A percentile compares a stretch with the other conserved stretches of the same genome.
phyloP scores from a whole-genome alignment of 1,140 invertebrate genomes.

The Aporrectodea caliginosa region DNA sequence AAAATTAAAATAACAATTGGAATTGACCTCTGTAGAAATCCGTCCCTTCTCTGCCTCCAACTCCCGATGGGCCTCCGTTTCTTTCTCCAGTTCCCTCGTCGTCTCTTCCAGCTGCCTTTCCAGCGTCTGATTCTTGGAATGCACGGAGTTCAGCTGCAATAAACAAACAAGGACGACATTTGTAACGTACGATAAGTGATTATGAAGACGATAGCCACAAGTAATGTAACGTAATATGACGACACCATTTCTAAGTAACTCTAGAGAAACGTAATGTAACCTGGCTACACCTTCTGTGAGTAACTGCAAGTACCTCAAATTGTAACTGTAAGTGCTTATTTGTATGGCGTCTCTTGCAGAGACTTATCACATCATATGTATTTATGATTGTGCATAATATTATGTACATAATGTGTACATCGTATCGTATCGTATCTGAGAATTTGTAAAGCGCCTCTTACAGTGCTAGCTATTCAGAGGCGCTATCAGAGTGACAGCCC shows the following conservation, averaged over 20 bases:
- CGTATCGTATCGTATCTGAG: too few species aligned
- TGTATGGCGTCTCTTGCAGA: too few species aligned
- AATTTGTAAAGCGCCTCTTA: too few species aligned
- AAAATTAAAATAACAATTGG: background rate
- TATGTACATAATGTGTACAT: background rate
- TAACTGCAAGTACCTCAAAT: too few species aligned
- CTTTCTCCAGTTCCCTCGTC: slow-evolving; percentile 23
- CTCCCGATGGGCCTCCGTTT: slow-evolving; percentile 18
- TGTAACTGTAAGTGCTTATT: too few species aligned
- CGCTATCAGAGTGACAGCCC: too few species aligned
- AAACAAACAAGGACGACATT: background rate
- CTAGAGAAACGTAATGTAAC: too few species aligned
- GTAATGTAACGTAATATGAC: too few species aligned
- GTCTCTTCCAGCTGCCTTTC: background rate
- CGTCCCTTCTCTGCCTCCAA: slow-evolving; percentile 25
- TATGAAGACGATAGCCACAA: background rate
- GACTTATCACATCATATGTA: background rate
- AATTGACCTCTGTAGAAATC: slow-evolving; percentile 13
- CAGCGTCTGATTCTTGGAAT: background rate
- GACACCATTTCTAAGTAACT: too few species aligned
- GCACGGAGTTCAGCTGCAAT: slow-evolving; percentile 1
- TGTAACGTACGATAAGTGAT: background rate
- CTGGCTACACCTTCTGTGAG: too few species aligned
- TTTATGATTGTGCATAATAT: background rate
- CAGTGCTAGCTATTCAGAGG: too few species aligned